Evolutionary conservation across 1,140 invertebrate genomes (phyloP), one percentile per base, ranked within the genome.

Genomic region (Drosophila truncata): DNA sequence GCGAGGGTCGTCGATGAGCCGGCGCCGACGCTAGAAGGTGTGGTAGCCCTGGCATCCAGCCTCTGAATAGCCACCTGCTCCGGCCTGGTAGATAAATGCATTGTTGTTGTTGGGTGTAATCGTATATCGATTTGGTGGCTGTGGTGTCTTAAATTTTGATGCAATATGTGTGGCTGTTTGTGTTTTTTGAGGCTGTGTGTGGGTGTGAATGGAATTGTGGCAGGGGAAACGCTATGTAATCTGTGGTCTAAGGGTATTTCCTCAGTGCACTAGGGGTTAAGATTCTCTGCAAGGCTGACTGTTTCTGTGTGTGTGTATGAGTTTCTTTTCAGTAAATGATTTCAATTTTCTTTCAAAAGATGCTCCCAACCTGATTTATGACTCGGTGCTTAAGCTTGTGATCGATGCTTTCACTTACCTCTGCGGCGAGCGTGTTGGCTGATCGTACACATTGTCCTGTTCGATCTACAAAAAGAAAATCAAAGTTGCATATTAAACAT

Each of bases 371-470:
- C 33, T 49, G 23, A 59, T 23, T 18, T 39, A 58, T 39, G 50
- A 39, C 20, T 8, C 33, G 33, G 35, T 49, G 33, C 37, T 20
- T 29, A 10, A 14, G 29, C 9, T 6, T 29, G 42, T 33, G 11
- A 11, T 49, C 23, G 8, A 29, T 29, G 27, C 18, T 55, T n/a
- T n/a, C n/a, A 88, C 91, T 90, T 93, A 94, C 94, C 93, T 93
- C 69, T 93, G 91, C 14, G 91, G 91, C 20, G 93, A 93, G 29
- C 78, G 69, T 16, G 92, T 92, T 2, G 91, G 85, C 41, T 93
- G 92, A 63, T 92, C 81, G 41, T 92, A 93, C 3, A 67, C 60
- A 72, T 91, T 92, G 37, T 92, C 92, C 44, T 91, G 88, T 55
- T 92, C 91, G 52, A 93, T 91, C 91, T 93, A 59, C 33, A 10